Evolutionary conservation across 2,888 invertebrate species (phyloP).

Genomic region (Pyrocoelia pectoralis): DNA sequence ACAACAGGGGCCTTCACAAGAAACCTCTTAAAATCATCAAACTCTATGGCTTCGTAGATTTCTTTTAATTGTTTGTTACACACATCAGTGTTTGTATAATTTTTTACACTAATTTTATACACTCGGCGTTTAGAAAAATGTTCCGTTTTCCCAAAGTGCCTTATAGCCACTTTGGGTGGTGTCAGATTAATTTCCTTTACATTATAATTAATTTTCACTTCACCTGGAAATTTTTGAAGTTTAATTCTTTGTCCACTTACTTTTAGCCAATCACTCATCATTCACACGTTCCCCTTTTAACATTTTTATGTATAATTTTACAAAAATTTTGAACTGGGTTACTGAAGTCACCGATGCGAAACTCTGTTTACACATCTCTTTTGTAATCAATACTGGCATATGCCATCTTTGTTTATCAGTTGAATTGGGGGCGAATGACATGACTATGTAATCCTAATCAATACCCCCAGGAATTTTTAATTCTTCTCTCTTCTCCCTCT

Average conservation of each 20-base stretch:
- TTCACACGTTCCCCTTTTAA: constrained; percentile 24
- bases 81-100: constrained; percentile 45
- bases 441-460: constrained; percentile 27
- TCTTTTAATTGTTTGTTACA: constrained; percentile 57
- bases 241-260: constrained; percentile 28
- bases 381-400: constrained; percentile 23
- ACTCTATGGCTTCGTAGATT: constrained; percentile 69
- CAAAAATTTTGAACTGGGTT: no score
- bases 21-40: constrained; percentile 70
- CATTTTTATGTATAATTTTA: constrained; percentile 22
- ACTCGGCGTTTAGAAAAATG: constrained; percentile 14
- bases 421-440: constrained; percentile 1
- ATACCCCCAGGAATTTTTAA: constrained; percentile 24
- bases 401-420: constrained; percentile 15
- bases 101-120: constrained; percentile 52
- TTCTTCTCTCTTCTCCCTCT: neutral
- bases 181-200: constrained; percentile 21
- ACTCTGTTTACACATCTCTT: constrained; percentile 11
- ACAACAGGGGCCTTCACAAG: constrained; percentile 52
- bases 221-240: constrained; percentile 23
- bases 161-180: constrained; percentile 1
- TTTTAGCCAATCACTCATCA: constrained; percentile 23
- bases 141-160: constrained; percentile 12
- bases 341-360: no score
- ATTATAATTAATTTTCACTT: constrained; percentile 29